A percentile compares a stretch with the other conserved stretches of the same genome.
Evolutionary conservation across 2,888 invertebrate species (phyloP).

Genomic region (Calliphora vomitoria): DNA sequence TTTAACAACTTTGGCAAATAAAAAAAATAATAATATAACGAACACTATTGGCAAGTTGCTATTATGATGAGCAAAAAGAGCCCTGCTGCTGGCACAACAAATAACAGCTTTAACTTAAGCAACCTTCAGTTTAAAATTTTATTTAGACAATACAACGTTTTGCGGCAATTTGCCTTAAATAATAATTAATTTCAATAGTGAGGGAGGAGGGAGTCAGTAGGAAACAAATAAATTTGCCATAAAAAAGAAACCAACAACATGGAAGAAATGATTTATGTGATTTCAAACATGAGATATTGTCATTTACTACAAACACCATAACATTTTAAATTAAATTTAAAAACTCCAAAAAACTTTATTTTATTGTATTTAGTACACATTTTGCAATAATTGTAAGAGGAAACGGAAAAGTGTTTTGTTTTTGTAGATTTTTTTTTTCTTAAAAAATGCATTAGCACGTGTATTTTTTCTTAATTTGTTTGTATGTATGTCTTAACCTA

Average conservation of each 20-base stretch:
- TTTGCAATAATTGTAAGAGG: constrained; percentile 27
- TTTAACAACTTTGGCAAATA: constrained; percentile 28
- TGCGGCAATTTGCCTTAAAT: constrained; percentile 56
- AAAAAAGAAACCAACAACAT: neutral
- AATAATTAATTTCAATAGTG: constrained; percentile 61
- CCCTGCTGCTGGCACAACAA: constrained; percentile 10
- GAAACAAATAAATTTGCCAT: neutral
- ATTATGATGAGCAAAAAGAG: constrained; percentile 34
- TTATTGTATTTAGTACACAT: neutral
- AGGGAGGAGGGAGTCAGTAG: neutral
- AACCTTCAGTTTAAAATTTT: constrained; percentile 51
- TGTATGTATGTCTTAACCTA: neutral
- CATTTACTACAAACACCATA: constrained; percentile 38
- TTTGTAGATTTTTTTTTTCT: constrained; percentile 20
- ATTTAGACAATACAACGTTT: constrained; percentile 42
- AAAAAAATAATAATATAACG: constrained; percentile 1
- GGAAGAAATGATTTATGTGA: constrained; percentile 65
- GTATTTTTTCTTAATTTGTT: constrained; percentile 16
- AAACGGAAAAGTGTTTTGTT: constrained; percentile 56
- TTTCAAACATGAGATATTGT: constrained; percentile 65
- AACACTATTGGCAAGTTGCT: constrained; percentile 45
- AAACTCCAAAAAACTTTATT: neutral
- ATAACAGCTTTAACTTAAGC: neutral
- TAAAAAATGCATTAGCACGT: constrained; percentile 32
- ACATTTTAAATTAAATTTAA: constrained; percentile 29